Conservation (phyloP, 1,140 invertebrate genomes). For the Drosophila bocki region DNA sequence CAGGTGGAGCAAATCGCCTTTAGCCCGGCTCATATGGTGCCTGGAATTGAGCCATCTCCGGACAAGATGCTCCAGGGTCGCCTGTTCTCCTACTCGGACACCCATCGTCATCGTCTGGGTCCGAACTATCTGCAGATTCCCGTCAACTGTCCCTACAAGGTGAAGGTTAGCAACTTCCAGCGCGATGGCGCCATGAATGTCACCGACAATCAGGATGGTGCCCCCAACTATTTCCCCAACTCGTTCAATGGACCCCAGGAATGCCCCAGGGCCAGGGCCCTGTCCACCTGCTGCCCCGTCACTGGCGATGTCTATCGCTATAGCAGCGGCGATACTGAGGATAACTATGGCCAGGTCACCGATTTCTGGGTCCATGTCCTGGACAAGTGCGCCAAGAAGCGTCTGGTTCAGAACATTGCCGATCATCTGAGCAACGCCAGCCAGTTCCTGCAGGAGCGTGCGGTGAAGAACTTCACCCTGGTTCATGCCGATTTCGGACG, state of each 20-base stretch:
- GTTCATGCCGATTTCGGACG: slow-evolving; percentile 89
- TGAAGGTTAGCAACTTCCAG: slow-evolving; percentile 91
- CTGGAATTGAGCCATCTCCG: slow-evolving; percentile 95
- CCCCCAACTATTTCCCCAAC: slow-evolving; percentile 98
- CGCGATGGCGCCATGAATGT: slow-evolving; percentile 92
- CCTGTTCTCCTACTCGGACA: slow-evolving; percentile 97
- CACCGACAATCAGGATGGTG: slow-evolving; percentile 89
- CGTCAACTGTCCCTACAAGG: slow-evolving; percentile 96
- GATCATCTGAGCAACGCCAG: slow-evolving; percentile 91
- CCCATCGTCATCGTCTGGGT: slow-evolving; percentile 96
- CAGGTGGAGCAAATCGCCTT: slow-evolving; percentile 97
- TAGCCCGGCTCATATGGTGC: slow-evolving; percentile 95
- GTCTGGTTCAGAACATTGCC: slow-evolving; percentile 93
- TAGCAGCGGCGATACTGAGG: slow-evolving; percentile 92
- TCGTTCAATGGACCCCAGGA: slow-evolving; percentile 94
- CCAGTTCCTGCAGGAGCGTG: slow-evolving; percentile 94
- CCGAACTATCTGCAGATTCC: slow-evolving; percentile 96
- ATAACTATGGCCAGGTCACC: slow-evolving; percentile 95
- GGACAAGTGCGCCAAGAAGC: slow-evolving; percentile 89
- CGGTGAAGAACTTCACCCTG: slow-evolving; percentile 90
- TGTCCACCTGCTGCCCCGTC: slow-evolving; percentile 86
- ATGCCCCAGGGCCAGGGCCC: slow-evolving; percentile 86
- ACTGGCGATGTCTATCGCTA: slow-evolving; percentile 90
- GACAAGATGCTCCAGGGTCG: slow-evolving; percentile 98
- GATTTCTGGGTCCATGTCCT: slow-evolving; percentile 94